Conservation (phyloP, 2,113 vertebrate genomes). For the Pan troglodytes region DNA sequence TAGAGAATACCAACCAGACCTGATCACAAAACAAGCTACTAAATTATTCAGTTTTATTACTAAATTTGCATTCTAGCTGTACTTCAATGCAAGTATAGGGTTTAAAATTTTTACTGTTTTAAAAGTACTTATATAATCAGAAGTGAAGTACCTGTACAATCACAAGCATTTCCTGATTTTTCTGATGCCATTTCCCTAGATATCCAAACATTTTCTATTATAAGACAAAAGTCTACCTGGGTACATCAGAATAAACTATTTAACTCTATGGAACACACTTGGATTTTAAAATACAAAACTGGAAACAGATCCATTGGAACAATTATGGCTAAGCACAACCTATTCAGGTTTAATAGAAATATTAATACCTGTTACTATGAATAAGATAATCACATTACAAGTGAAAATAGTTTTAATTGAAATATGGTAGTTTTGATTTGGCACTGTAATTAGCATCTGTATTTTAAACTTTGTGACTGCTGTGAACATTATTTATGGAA, state of each 20-base stretch:
- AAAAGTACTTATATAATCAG: slow-evolving; percentile 41
- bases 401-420: slow-evolving; percentile 84
- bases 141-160: slow-evolving; percentile 41
- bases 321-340: slow-evolving; percentile 78
- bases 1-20: slow-evolving; percentile 85
- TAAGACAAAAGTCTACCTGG: slow-evolving; percentile 25
- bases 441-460: slow-evolving; percentile 81
- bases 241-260: slow-evolving; percentile 53
- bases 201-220: slow-evolving; percentile 64
- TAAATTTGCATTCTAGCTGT: slow-evolving; percentile 80
- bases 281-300: slow-evolving; percentile 71
- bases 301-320: slow-evolving; percentile 71
- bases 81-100: slow-evolving; percentile 74
- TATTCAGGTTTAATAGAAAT: slow-evolving; percentile 77
- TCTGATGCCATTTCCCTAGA: neutral
- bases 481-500: slow-evolving; percentile 83
- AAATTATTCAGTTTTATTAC: slow-evolving; percentile 80
- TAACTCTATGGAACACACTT: slow-evolving; percentile 50
- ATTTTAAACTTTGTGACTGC: slow-evolving; percentile 80
- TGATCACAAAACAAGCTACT: slow-evolving; percentile 86
- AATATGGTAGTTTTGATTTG: slow-evolving; percentile 82
- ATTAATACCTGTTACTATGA: slow-evolving; percentile 80
- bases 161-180: slow-evolving; percentile 60
- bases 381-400: slow-evolving; percentile 75
- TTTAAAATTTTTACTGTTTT: slow-evolving; percentile 67